Base-by-base conservation (phyloP, 2,888 invertebrate genomes). In the Galeopsomyia nigrocyanea region DNA sequence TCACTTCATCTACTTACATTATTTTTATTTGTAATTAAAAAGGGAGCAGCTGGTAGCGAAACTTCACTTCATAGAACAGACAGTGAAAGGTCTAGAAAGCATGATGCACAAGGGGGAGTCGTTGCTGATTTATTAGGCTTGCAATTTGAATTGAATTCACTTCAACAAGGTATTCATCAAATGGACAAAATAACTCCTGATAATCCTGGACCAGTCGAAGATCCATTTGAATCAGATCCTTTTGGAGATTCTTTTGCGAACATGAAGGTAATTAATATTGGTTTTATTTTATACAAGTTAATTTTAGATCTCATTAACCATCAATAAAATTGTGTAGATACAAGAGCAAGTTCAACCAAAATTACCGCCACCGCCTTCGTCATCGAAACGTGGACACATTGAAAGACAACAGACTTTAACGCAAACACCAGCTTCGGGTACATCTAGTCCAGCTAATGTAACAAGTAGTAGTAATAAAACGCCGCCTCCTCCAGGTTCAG, bases 71-170 rank as follows among this genome's bases (percentile, higher is more conserved):
- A 83, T 77, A 82, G 84, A 71, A 78, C 81, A 55, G 85, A 85
- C 26, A 77, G 78, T 39, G 85, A 84, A 60, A 84, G 82, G 73
- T 76, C 81, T 62, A 82, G 82, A 77, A 84, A 85, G 73, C 80
- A 81, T 75, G 85, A 85, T 65, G 76, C 80, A 39, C 85, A 83
- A 75, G 83, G 81, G 62, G 91, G 92, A 26, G 67, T 92, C 26
- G 95, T 95, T 49, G 95, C 95, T 1, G 95, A 96, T 88, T 88
- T 96, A 75, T 93, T 96, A 17, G 96, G 95, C 86, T 88, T 96
- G 77, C 96, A 96, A 85, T 92, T 95, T 81, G 96, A 96, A 87
- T 88, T 96, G 74, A 94, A 92, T 83, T 95, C 94, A 71, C 87
- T 96, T 80, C 93, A 96, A 83, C 91, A 95, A 78, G 96, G 96